These are phyloP conservation scores for Lophochroa leadbeateri DNA, from an alignment of 2,113 vertebrate genomes.

Conservation along the genomic window DNA sequence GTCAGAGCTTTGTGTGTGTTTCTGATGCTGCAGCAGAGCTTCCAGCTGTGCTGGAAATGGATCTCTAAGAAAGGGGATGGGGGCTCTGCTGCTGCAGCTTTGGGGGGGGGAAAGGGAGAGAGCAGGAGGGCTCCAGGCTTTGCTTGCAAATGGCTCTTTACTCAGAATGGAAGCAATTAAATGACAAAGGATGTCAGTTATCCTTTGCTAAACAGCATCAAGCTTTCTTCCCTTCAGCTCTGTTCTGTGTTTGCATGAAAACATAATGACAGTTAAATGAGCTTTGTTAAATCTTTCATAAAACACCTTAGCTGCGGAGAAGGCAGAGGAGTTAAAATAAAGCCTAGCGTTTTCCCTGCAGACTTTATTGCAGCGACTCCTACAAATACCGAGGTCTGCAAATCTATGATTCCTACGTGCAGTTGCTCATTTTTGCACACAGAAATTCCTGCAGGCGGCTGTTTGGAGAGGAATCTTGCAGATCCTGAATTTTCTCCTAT, in stretches of 20 bases:
- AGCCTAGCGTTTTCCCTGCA: background rate
- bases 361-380: background rate
- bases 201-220: background rate
- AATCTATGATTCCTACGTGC: background rate
- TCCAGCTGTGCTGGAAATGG: background rate
- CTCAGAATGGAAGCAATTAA: background rate
- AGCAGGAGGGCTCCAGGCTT: fast-evolving
- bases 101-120: too few species aligned
- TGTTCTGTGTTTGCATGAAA: background rate
- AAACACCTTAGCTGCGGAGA: background rate
- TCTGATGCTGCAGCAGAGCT: background rate
- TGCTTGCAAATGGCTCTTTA: background rate
- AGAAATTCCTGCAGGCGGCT: background rate
- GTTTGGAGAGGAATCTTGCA: background rate
- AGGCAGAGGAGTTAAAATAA: background rate
- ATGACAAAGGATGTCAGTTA: background rate
- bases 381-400: background rate
- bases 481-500: background rate
- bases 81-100: background rate
- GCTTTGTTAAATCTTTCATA: background rate
- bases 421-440: background rate
- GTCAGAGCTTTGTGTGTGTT: background rate
- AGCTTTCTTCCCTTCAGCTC: background rate
- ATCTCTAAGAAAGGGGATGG: background rate
- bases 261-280: background rate